These are phyloP conservation scores for Anthopleura sola DNA, from an alignment of 64 coral and sea anemone genomes.

Conservation along the genomic window DNA sequence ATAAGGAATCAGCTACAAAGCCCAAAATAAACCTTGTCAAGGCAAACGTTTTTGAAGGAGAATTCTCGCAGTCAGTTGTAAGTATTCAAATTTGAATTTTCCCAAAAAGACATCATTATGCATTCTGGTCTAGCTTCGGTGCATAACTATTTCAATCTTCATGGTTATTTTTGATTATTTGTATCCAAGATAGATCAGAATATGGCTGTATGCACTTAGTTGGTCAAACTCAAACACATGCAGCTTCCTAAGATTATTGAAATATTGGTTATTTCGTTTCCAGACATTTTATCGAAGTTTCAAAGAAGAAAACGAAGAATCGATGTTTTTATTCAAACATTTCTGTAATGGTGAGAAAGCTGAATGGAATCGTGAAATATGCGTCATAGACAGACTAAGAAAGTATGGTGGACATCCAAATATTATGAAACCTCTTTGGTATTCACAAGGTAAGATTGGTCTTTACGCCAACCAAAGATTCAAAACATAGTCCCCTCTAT, in stretches of 20 bases:
- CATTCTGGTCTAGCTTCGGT: no score
- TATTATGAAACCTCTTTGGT: not conserved
- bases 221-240: no score
- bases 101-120: no score
- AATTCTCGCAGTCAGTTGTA: not conserved
- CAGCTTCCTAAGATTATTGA: no score
- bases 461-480: no score
- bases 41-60: not conserved
- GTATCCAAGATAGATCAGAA: no score
- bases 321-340: not conserved
- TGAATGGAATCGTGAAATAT: not conserved
- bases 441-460: not conserved
- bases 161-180: no score
- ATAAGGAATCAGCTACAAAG: not conserved
- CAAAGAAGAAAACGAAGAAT: not conserved
- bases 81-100: not conserved
- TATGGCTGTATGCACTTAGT: no score
- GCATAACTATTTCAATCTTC: no score
- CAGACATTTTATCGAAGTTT: not conserved
- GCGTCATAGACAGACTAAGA: not conserved
- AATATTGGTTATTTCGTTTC: not conserved
- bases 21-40: not conserved
- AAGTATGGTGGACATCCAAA: not conserved
- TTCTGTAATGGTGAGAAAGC: not conserved
- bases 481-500: no score